Evolutionary conservation across 35 echinoderm and acorn worm genomes (phyloP).

Genomic region (Anneissia japonica): DNA sequence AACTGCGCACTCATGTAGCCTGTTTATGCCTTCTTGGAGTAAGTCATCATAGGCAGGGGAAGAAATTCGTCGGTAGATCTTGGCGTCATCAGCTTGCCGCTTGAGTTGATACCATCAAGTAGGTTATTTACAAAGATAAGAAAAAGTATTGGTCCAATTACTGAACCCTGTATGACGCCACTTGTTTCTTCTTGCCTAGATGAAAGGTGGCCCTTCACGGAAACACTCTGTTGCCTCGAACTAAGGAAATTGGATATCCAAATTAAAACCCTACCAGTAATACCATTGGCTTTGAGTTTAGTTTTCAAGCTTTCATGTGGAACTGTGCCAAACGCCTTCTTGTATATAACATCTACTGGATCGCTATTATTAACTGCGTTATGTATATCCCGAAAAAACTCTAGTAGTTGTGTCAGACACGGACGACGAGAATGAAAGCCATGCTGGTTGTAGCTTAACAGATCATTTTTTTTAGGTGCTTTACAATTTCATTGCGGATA

Average conservation of each 20-base stretch:
- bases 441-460: constrained; percentile 30
- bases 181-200: neutral
- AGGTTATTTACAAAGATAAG: neutral
- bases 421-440: constrained; percentile 12
- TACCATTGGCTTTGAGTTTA: constrained; percentile 6
- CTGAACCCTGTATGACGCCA: neutral
- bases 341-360: constrained; percentile 7
- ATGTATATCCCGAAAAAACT: neutral
- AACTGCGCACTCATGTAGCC: neutral
- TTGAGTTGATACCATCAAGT: neutral
- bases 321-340: neutral
- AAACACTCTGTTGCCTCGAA: neutral
- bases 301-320: neutral
- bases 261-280: neutral
- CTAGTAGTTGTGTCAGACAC: constrained; percentile 29
- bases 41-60: neutral
- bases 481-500: constrained; percentile 17
- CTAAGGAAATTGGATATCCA: neutral
- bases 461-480: constrained; percentile 11
- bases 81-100: neutral
- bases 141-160: neutral
- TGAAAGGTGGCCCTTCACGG: neutral
- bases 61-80: neutral
- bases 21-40: constrained; percentile 1
- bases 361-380: neutral